A percentile compares a stretch with the other conserved stretches of the same genome.
Evolutionary conservation across 2,113 vertebrate genomes (phyloP).

Genomic region (Oncorhynchus gorbuscha): DNA sequence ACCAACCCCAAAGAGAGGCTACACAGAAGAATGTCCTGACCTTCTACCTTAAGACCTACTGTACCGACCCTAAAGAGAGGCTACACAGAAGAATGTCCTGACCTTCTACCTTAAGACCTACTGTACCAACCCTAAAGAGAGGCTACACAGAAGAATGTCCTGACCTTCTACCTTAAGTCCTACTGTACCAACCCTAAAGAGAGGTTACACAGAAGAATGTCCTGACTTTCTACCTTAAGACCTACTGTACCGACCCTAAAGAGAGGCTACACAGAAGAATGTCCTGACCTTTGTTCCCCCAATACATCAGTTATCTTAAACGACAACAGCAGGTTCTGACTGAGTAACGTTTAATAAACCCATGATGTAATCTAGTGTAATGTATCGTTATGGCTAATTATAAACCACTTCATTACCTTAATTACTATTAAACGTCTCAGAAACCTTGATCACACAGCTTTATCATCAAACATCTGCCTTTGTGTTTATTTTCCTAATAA

Average conservation of each 20-base stretch:
- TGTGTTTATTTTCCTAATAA: constrained; percentile 19
- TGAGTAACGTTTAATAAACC: constrained; percentile 63
- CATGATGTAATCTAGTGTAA: constrained; percentile 59
- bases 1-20: too few relatives aligned
- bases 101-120: too few relatives aligned
- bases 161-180: too few relatives aligned
- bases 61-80: too few relatives aligned
- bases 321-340: constrained; percentile 50
- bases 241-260: too few relatives aligned
- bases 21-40: background rate
- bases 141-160: background rate
- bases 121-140: too few relatives aligned
- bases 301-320: background rate
- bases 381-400: constrained; percentile 56
- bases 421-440: constrained; percentile 63
- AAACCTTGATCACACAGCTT: constrained; percentile 11
- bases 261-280: background rate
- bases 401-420: constrained; percentile 71
- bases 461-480: constrained; percentile 39
- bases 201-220: background rate
- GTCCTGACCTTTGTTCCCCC: too few relatives aligned
- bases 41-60: too few relatives aligned
- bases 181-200: too few relatives aligned
- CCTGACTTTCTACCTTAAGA: too few relatives aligned
- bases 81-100: background rate